A percentile compares a stretch with the other conserved stretches of the same genome.
phyloP scores from a whole-genome alignment of 2,888 invertebrate species.

The Tolmerus cingulatus region DNA sequence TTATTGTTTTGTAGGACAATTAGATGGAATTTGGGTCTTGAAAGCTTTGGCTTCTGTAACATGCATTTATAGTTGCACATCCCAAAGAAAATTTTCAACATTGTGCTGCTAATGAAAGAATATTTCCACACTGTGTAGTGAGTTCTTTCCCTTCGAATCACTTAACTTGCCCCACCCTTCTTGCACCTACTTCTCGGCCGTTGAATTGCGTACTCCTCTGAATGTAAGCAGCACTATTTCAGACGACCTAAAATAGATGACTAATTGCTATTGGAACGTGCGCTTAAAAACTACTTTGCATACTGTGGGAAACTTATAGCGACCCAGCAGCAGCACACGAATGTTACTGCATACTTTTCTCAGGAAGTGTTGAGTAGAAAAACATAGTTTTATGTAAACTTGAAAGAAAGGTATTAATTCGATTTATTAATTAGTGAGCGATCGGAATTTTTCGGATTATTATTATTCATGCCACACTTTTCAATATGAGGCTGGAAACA shows the following conservation, averaged over 20 bases:
- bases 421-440: too few relatives aligned
- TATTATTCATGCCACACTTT: too few relatives aligned
- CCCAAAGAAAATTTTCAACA: background rate
- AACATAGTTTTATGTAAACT: background rate
- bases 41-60: background rate
- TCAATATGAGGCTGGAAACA: too few relatives aligned
- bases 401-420: too few relatives aligned
- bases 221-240: background rate
- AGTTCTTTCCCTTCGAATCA: background rate
- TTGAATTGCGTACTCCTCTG: background rate
- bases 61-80: background rate
- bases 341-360: background rate
- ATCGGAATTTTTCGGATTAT: too few relatives aligned
- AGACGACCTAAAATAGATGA: slow-evolving; percentile 8
- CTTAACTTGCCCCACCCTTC: background rate
- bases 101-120: background rate
- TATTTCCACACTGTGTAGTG: background rate
- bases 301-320: background rate
- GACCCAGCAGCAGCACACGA: background rate
- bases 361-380: background rate
- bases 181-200: background rate
- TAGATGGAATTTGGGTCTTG: background rate
- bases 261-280: background rate
- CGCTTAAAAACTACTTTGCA: slow-evolving; percentile 3
- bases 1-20: background rate